These are phyloP conservation scores for Gila robusta DNA, from an alignment of 2,797 vertebrate species.

Conservation along the genomic window DNA sequence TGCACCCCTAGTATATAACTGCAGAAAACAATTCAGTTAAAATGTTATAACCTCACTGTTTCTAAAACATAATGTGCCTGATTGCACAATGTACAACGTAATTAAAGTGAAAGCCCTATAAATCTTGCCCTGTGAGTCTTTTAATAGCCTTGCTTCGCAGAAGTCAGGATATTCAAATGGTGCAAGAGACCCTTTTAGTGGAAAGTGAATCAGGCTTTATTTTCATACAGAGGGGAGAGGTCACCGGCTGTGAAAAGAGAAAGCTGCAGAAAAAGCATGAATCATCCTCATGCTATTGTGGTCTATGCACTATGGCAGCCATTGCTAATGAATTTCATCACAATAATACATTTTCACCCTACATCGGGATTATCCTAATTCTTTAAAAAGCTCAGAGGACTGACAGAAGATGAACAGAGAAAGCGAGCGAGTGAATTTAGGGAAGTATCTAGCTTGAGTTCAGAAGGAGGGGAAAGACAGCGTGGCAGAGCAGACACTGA, in stretches of 20 bases:
- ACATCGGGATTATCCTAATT: conserved; percentile 24
- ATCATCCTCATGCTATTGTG: conserved; percentile 43
- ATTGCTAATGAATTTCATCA: conserved; percentile 46
- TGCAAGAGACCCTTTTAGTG: conserved; percentile 25
- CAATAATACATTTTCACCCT: conserved; percentile 35
- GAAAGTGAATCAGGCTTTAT: conserved; percentile 34
- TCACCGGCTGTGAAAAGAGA: conserved; percentile 48
- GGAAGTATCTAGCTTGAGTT: neutral
- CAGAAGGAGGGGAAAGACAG: conserved; percentile 18
- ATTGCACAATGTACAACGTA: neutral
- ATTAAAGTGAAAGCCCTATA: conserved; percentile 7
- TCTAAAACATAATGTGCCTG: neutral
- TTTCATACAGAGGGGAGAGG: conserved; percentile 41
- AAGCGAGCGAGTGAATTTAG: neutral
- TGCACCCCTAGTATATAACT: neutral
- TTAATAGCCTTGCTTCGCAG: neutral
- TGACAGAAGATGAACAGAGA: neutral
- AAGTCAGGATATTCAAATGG: conserved; percentile 34
- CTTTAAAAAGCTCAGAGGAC: conserved; percentile 14
- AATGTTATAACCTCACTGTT: neutral
- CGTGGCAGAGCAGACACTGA: neutral
- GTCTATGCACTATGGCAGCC: conserved; percentile 24
- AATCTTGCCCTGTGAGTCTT: neutral
- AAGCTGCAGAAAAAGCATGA: conserved; percentile 45
- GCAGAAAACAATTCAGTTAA: neutral